Conservation (phyloP, 1,140 invertebrate species). For the Heliothis subflexa region DNA sequence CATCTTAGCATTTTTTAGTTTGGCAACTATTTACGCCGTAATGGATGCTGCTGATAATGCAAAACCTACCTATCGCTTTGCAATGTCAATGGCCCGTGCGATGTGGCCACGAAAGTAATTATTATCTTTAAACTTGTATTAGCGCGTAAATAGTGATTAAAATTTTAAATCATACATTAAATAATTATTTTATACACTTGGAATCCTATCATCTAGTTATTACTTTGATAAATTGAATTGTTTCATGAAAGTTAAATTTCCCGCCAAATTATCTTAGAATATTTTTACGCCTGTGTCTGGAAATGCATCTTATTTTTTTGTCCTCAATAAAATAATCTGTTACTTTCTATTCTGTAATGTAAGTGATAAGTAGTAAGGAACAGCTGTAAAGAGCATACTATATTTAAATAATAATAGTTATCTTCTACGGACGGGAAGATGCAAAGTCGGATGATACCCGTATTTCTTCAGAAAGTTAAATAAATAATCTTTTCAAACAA, state of each 20-base stretch:
- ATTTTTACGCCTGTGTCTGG: too few species aligned
- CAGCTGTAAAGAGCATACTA: too few species aligned
- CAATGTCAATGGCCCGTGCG: slow-evolving; percentile 41
- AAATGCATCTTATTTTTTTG: too few species aligned
- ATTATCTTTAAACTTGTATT: not conserved
- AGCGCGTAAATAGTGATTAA: not conserved
- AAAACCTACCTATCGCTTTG: slow-evolving; percentile 42
- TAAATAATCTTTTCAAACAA: too few species aligned
- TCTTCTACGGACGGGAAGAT: too few species aligned
- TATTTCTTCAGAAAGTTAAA: too few species aligned
- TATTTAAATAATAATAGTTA: too few species aligned
- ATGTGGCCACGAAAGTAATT: slow-evolving; percentile 28
- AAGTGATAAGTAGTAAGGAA: too few species aligned
- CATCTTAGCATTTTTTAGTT: not conserved
- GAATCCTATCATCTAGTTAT: not conserved
- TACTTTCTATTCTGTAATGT: too few species aligned
- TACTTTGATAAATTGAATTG: not conserved
- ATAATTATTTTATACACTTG: not conserved
- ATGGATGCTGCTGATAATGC: slow-evolving; percentile 48
- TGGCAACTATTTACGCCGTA: slow-evolving; percentile 29
- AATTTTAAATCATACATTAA: not conserved
- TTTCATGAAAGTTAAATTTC: not conserved
- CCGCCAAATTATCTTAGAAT: not conserved
- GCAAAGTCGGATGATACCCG: too few species aligned
- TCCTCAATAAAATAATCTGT: too few species aligned